Base-by-base conservation (phyloP, 23 tunicate species). In the Corella eumyota region DNA sequence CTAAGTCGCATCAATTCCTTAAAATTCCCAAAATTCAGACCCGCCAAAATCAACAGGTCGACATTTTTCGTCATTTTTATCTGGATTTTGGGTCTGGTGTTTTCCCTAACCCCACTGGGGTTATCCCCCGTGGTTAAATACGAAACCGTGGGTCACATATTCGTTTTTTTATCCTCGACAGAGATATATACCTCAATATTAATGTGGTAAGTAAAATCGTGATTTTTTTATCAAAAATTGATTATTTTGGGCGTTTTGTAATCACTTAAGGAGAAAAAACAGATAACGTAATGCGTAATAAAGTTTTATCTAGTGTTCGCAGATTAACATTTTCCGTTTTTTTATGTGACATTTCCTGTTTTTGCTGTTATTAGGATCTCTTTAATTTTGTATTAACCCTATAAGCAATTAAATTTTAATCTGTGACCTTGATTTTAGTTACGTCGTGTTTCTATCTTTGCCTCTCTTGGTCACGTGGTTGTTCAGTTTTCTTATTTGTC, bases 391-490 rank as follows among this genome's bases (percentile, higher is more conserved):
- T 40, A 40, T 40, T 15, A 40, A 15, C 15, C 15, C 15, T 40
- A 40, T 15, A 40, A 40, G 48, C 48, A 40, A 11, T 40, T 15
- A 11, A 15, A 9, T 40, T 40, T 40, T 40, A 40, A 9, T 40
- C 11, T 40, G 48, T 40, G 15, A 40, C 11, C 15, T 15, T 40
- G 48, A 9, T 9, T 40, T 40, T 64, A 88, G 96, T 77, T 88
- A 88, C 44, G 20, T 72, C 30, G 30, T 73, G 17, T 45, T 65
- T 25, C 58, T 88, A 36, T 66, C 76, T 7, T 13, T 88, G 38
- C 96, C 96, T 56, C 78, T 88, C 34, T 15, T 68, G 0, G 46
- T 77, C 36, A 88, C 78, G 40, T 88, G 96, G 96, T 30, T 79
- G 23, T 88, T 88, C 53, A 88, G 85, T 32, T 59, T 68, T 50